Base-by-base conservation (phyloP, 2,113 vertebrate species). In the Hydrolagus affinis region DNA sequence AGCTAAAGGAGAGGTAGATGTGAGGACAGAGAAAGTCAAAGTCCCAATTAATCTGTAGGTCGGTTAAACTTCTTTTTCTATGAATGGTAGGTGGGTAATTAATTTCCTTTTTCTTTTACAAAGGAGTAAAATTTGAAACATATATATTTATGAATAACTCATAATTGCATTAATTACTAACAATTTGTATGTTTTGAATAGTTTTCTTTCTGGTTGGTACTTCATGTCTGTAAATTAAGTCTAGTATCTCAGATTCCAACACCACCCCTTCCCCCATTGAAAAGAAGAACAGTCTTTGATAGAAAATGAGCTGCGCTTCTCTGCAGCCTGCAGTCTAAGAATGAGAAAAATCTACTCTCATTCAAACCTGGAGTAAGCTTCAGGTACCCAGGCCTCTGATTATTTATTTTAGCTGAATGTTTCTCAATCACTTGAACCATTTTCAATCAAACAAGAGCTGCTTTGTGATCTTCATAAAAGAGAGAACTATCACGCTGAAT, bases 111-210 rank as follows among this genome's bases (percentile, higher is more conserved):
- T 32, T 83, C 25, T 19, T 83, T 8, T 66, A 66, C 14, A 32
- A 75, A 75, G 19, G 9, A 9, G 0, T 64, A 44, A 44, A 44
- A 23, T 28, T 17, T 66, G 8, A 56, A 19, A 28, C 23, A 9
- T 66, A 25, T 56, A 78, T 64, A 25, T 80, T 44, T 23, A 64
- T 64, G 25, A 80, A 80, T 80, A 80, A 30, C 23, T 62, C 76
- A 19, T 66, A 83, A 83, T 83, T 66, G 25, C 30, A 66, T 30
- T 83, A 59, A 83, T 66, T 66, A 66, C 62, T 62, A 80, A 28
- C 32, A 44, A 44, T 44, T 44, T 44, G 2, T 30, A 15, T 83
- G 64, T 66, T 83, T 28, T 32, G 12, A 83, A 83, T 44, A 44
- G 44, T 44, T 64, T 62, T 83, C 25, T 78, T 83, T 60, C 28